Evolutionary conservation across 2,888 invertebrate species (phyloP), one percentile per base, ranked within the genome.

Genomic region (Amphipoea lucens): DNA sequence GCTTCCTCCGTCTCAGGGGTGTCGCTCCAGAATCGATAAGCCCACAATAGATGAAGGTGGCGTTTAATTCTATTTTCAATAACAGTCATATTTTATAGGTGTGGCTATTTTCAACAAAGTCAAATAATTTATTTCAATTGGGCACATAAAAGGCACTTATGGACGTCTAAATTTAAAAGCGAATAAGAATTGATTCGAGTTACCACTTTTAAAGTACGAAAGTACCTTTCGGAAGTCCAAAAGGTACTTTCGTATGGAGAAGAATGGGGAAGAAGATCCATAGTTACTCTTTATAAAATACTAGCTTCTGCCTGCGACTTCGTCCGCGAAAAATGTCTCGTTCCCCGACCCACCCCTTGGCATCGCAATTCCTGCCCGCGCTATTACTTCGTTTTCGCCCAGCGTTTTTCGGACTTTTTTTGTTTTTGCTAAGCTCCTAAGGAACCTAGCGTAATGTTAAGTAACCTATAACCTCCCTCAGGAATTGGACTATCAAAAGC

Each of bases 11-110:
- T n/a, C 60, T 71, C 70, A 57, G 67, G 54, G 45, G 45, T 14
- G 48, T 20, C 4, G 57, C 36, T 60, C 69, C 42, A 51, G 42
- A 76, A 60, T 57, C 36, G 36, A 67, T 54, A 23, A 54, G 14
- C n/a, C 36, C 42, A 36, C 42, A 78, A 54, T 62, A 54, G 29
- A 51, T 23, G 60, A 67, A 45, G 54, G 23, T 29, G 29, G 42
- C 14, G 54, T 48, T 78, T 67, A 40, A 54, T 81, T 71, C 11
- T 29, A 40, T 54, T 70, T 66, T 62, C n/a, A 54, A 66, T 66
- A 45, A 29, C 14, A 11, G 11, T 36, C 11, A n/a, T 76, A 63
- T 48, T 45, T 45, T 74, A 23, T n/a, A 82, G 17, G 3, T 29
- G 20, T 36, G 14, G 36, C 45, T 78, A 78, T 78, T 68, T 60